Conservation (phyloP, 1,140 invertebrate genomes). For the Maconellicoccus hirsutus region DNA sequence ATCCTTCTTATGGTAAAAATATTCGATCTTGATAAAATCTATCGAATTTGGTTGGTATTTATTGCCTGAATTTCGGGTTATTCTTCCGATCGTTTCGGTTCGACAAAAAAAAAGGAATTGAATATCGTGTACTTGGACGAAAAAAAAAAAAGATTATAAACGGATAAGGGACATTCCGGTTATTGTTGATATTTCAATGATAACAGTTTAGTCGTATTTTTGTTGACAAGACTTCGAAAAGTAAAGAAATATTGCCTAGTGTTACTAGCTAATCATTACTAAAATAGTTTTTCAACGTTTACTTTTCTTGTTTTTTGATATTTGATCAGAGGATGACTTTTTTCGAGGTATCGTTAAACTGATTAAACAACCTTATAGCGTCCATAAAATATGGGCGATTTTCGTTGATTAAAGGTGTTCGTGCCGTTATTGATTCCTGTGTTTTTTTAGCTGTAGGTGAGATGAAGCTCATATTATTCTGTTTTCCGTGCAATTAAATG, state of each 20-base stretch:
- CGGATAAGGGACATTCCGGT: slow-evolving; percentile 6
- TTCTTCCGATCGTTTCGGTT: not conserved
- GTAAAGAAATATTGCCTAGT: not conserved
- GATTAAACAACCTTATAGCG: not conserved
- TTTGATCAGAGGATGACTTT: not conserved
- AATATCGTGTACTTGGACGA: not conserved
- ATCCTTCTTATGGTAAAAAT: too few species aligned
- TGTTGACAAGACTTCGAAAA: slow-evolving; percentile 1
- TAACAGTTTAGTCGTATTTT: not conserved
- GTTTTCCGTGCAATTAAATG: too few species aligned
- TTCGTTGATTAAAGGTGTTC: not conserved
- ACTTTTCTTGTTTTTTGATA: not conserved
- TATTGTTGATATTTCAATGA: slow-evolving; percentile 1
- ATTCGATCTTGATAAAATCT: not conserved
- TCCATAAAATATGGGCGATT: not conserved
- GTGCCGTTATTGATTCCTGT: not conserved
- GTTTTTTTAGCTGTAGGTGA: too few species aligned
- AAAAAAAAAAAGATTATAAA: not conserved
- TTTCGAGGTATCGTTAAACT: not conserved
- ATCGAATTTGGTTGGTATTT: not conserved
- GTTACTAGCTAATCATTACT: slow-evolving; percentile 4
- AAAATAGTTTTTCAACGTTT: slow-evolving; percentile 5
- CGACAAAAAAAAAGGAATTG: not conserved
- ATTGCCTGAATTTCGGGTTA: not conserved
- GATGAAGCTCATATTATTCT: too few species aligned